Conservation (phyloP, 2,797 vertebrate species). For the Echiichthys vipera region DNA sequence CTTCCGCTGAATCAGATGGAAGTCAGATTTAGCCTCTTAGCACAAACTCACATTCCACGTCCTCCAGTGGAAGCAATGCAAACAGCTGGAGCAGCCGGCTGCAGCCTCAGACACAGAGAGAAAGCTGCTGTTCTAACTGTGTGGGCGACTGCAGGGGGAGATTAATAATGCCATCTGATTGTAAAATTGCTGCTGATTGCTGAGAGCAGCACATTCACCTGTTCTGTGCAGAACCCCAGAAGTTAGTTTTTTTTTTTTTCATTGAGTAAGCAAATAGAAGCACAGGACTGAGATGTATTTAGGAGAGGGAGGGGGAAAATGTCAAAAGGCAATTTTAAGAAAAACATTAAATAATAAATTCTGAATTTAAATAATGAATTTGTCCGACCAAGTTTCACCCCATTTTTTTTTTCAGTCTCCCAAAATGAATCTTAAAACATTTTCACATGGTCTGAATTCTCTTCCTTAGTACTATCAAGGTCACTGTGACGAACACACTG, state of each 20-base stretch:
- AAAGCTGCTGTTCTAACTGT: neutral
- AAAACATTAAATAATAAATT: neutral
- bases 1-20: constrained; percentile 43
- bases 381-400: neutral
- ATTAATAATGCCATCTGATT: constrained; percentile 2
- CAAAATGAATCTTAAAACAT: neutral
- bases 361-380: neutral
- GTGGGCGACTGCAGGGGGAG: neutral
- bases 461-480: neutral
- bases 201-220: neutral
- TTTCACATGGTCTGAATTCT: neutral
- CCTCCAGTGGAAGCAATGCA: neutral
- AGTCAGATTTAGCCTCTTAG: constrained; percentile 12
- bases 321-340: neutral
- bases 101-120: neutral
- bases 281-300: neutral
- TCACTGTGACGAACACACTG: neutral
- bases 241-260: neutral
- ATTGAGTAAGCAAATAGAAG: neutral
- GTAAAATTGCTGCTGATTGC: constrained; percentile 11
- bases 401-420: neutral
- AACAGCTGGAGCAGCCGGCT: neutral
- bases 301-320: neutral
- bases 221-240: neutral
- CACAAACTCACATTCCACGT: constrained; percentile 6